phyloP scores from a whole-genome alignment of 2,888 invertebrate genomes.

The Meghimatium bilineatum region DNA sequence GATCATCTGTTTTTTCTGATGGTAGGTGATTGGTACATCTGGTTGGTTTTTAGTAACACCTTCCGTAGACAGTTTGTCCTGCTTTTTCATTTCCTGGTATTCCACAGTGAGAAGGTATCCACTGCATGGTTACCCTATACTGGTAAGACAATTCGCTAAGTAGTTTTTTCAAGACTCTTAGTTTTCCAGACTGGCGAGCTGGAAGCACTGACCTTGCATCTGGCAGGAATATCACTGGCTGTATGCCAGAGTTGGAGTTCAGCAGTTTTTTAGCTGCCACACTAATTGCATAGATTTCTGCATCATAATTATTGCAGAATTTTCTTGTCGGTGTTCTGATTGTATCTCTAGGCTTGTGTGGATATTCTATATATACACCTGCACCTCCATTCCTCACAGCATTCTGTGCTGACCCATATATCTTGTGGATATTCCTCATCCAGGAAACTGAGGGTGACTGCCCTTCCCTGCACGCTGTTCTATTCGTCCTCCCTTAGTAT shows the following conservation, averaged over 20 bases:
- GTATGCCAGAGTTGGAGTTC: neutral
- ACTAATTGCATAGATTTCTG: neutral
- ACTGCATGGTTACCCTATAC: neutral
- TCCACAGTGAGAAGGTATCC: slow-evolving; percentile 1
- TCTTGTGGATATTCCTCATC: slow-evolving; percentile 8
- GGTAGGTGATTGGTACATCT: neutral
- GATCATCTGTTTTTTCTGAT: neutral
- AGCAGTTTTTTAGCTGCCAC: neutral
- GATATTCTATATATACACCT: neutral
- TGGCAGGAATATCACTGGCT: neutral
- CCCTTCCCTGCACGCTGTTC: neutral
- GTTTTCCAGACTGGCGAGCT: neutral
- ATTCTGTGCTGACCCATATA: neutral
- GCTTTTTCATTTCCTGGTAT: slow-evolving; percentile 4
- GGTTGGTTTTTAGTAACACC: neutral
- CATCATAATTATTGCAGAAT: slow-evolving; percentile 5
- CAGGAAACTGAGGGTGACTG: too few relatives aligned
- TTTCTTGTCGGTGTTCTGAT: neutral
- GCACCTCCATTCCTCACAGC: neutral
- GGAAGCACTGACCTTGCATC: slow-evolving; percentile 3
- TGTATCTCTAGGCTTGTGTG: neutral
- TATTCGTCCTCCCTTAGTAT: neutral
- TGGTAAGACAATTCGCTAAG: neutral
- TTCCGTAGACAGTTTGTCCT: neutral
- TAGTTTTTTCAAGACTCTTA: neutral